Conservation (phyloP, 1,140 invertebrate genomes). For the Mizuhopecten yessoensis region DNA sequence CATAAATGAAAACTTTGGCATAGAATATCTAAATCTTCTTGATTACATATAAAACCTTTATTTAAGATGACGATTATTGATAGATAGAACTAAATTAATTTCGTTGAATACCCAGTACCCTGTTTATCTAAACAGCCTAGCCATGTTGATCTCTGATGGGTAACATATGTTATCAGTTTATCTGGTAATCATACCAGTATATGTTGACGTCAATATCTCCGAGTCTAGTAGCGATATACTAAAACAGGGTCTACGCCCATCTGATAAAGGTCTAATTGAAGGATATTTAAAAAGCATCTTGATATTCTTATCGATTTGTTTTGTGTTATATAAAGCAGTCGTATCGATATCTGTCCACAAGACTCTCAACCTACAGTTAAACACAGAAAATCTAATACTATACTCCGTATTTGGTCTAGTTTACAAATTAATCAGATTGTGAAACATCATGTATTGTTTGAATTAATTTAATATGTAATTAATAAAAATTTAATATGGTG, state of each 20-base stretch:
- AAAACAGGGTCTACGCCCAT: conserved; percentile 9
- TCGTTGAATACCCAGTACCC: neutral
- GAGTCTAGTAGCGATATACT: neutral
- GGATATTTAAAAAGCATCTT: conserved; percentile 15
- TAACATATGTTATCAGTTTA: neutral
- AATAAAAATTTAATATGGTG: conserved; percentile 40
- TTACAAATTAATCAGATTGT: neutral
- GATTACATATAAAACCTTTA: neutral
- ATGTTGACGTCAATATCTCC: conserved; percentile 11
- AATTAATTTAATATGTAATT: conserved; percentile 14
- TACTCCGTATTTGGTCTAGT: neutral
- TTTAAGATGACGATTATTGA: neutral
- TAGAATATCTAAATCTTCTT: neutral
- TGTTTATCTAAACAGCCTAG: neutral
- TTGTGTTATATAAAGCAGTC: conserved; percentile 15
- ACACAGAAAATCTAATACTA: neutral
- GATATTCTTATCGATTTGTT: conserved; percentile 1
- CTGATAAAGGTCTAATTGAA: neutral
- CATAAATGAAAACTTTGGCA: conserved; percentile 24
- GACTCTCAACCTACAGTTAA: neutral
- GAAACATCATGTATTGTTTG: neutral
- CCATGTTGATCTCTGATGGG: neutral
- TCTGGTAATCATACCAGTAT: neutral
- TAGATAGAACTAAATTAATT: neutral
- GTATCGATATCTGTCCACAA: neutral